Conservation (phyloP, 2,797 vertebrate species). For the Brachyrhaphis roseni region DNA sequence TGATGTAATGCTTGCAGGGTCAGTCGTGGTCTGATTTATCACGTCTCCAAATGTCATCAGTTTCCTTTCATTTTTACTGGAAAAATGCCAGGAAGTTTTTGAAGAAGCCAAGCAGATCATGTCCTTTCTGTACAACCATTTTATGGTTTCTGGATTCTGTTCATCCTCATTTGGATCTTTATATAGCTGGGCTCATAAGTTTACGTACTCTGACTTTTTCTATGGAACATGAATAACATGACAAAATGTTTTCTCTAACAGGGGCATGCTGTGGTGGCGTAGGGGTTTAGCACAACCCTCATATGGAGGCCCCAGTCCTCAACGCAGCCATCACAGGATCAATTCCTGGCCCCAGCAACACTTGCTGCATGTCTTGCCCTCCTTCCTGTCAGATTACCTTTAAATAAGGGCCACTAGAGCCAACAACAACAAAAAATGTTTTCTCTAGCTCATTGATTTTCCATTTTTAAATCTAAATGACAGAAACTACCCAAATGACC, state of each 20-base stretch:
- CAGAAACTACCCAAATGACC: not conserved
- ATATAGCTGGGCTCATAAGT: not conserved
- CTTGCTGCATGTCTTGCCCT: too few relatives aligned
- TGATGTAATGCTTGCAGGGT: constrained; percentile 66
- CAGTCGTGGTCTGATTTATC: constrained; percentile 12
- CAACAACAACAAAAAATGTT: not conserved
- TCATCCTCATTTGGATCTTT: not conserved
- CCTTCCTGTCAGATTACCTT: too few relatives aligned
- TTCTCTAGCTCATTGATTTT: not conserved
- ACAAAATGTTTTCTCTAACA: not conserved
- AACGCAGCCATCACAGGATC: too few relatives aligned
- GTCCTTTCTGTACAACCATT: not conserved
- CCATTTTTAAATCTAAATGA: not conserved
- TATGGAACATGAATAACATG: not conserved
- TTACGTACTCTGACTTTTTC: not conserved
- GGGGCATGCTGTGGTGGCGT: too few relatives aligned
- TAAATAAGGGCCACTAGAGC: too few relatives aligned
- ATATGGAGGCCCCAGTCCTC: too few relatives aligned
- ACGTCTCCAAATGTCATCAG: constrained; percentile 7
- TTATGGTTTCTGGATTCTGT: not conserved
- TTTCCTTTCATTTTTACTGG: not conserved
- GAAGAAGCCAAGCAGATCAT: not conserved
- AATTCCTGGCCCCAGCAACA: too few relatives aligned
- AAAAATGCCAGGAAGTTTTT: not conserved
- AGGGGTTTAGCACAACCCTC: too few relatives aligned